Evolutionary conservation across 2,888 invertebrate genomes (phyloP).

Genomic region (Pristionchus exspectatus): DNA sequence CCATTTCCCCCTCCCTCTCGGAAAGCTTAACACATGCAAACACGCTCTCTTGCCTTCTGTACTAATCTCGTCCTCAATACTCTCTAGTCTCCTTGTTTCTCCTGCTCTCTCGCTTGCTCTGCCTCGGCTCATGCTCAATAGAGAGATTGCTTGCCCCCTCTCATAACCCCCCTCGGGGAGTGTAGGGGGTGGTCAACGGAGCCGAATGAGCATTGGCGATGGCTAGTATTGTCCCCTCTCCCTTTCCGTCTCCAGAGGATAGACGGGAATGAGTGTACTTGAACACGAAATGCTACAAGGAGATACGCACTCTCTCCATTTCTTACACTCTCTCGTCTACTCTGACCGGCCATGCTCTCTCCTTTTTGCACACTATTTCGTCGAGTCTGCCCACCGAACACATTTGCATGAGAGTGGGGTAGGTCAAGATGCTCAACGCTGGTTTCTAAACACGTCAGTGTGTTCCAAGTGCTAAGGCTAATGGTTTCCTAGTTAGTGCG

Average conservation of each 20-base stretch:
- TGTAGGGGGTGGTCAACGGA: conserved; percentile 4
- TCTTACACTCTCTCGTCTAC: background rate
- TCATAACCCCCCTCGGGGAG: background rate
- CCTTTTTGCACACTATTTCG: background rate
- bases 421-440: background rate
- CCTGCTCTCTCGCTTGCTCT: no score
- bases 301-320: conserved; percentile 27
- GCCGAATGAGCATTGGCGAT: conserved; percentile 31
- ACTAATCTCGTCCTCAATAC: conserved; percentile 45
- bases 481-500: background rate
- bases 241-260: conserved; percentile 41
- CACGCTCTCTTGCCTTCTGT: conserved; percentile 47
- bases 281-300: conserved; percentile 45
- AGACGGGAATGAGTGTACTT: conserved; percentile 45
- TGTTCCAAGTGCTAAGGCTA: no score
- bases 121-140: no score
- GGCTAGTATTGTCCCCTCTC: conserved; percentile 50
- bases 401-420: background rate
- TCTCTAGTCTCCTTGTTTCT: no score
- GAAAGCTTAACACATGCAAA: conserved; percentile 48
- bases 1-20: background rate
- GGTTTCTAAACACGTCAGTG: no score
- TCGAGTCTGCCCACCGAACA: background rate
- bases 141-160: background rate
- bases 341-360: background rate